Evolutionary conservation across 2,888 invertebrate species (phyloP), one percentile per base, ranked within the genome.

Genomic region (Parapristionchus giblindavisi): DNA sequence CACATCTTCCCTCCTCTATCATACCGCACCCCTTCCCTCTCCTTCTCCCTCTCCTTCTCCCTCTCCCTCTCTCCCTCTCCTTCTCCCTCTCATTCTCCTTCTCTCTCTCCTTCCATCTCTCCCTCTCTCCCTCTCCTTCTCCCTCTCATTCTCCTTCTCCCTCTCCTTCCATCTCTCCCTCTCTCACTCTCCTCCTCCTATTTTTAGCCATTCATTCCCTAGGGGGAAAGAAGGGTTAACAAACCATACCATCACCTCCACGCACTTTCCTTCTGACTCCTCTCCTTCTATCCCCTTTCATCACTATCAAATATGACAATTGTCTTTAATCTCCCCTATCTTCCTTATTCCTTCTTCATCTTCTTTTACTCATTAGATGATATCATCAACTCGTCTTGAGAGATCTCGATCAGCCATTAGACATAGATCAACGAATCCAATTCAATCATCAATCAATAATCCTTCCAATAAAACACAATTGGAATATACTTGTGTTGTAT

Each of bases 401-500:
- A 63, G 63, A 40, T 63, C 63, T 38, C 38, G 40, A 14, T 63
- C 63, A 8, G 24, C 63, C 24, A 1, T 63, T 40, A 24, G 63
- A 29, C 63, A 63, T 63, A 38, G 63, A 24, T 32, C 63, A 21
- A 34, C 58, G n/a, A n/a, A 21, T 56, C 56, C n/a, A 24, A 56
- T 8, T 56, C 14, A 27, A 56, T 48, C 48, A 11, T 48, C 17
- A 11, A 11, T 11, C 21, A 54, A 24, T n/a, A 5, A 21, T n/a
- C 38, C 24, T 27, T 40, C 40, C 38, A 63, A 38, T 21, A 36
- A 29, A 14, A 63, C 11, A 14, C 48, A 21, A 48, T 21, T 24
- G 21, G 48, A 79, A 76, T 76, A 78, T 29, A 79, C 79, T 17
- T 75, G 78, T 58, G 79, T 76, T 3, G 79, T 79, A 32, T 48